A percentile compares a stretch with the other conserved stretches of the same genome.
Conservation (phyloP, 1,140 invertebrate species). For the Zaprionus africanus region DNA sequence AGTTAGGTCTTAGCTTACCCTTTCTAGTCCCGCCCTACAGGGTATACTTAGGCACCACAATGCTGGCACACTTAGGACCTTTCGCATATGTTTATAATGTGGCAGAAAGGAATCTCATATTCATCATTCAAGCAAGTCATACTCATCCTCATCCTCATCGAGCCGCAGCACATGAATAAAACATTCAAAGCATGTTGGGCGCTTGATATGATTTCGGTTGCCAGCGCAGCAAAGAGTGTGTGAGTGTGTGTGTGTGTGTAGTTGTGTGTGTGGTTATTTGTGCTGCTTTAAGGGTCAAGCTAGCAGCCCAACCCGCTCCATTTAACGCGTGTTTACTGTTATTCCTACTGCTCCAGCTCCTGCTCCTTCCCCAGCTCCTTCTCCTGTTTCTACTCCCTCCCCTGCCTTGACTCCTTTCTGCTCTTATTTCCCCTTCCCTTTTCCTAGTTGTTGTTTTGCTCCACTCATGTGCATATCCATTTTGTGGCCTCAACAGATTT, state of each 20-base stretch:
- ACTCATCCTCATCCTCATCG: neutral
- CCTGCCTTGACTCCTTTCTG: neutral
- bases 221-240: neutral
- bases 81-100: neutral
- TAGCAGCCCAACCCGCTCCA: neutral
- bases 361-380: neutral
- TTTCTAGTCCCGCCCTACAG: neutral
- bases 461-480: conserved; percentile 25
- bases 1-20: no score
- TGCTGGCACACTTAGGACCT: neutral
- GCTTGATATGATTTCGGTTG: conserved; percentile 20
- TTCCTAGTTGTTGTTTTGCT: neutral
- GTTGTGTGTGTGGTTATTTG: neutral
- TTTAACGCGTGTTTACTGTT: conserved; percentile 6
- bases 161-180: conserved; percentile 33
- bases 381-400: neutral
- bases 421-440: neutral
- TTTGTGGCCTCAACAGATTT: conserved; percentile 86
- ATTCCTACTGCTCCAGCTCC: neutral
- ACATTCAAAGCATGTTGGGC: conserved; percentile 6
- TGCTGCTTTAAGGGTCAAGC: neutral
- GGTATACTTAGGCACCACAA: neutral
- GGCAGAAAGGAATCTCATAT: conserved; percentile 15
- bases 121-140: conserved; percentile 19
- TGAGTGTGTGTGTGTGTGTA: neutral